Base-by-base conservation (phyloP, 2,888 invertebrate genomes). In the Galeopsomyia nigrocyanea region DNA sequence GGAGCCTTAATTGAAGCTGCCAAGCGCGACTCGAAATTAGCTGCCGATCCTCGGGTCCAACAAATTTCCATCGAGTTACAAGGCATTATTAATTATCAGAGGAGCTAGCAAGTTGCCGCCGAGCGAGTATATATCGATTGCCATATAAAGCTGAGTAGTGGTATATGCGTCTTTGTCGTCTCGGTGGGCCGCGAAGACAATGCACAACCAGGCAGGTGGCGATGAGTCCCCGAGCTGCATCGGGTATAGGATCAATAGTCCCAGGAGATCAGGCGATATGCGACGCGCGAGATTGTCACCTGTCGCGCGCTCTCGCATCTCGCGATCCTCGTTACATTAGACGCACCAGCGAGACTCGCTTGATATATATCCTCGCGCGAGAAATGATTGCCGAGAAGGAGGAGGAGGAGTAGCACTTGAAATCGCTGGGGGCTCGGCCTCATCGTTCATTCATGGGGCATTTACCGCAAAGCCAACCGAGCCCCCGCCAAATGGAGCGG, bases 381-480 rank as follows among this genome's bases (percentile, higher is more conserved):
- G 78, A 76, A 77, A 79, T 78, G 78, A 80, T 80, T 78, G 77
- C 74, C 76, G 76, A 76, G 76, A 70, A 73, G 74, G 73, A 75
- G 79, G 77, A 79, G 78, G 80, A 80, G 83, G 79, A 78, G 77
- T 79, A 81, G 39, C 77, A 82, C 81, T 82, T 81, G 80, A 81
- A 82, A 80, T 80, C 79, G 78, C 75, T 71, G 73, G 71, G 69
- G 75, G 77, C 56, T 21, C 57, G 76, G 81, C 79, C 84, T 86
- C 85, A 85, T 86, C 86, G 84, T 83, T 86, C 85, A 86, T 86
- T 85, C 86, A 86, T 85, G 85, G 85, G 81, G 85, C 85, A 86
- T 85, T 85, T 85, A 83, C 80, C 80, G 82, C 82, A 83, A 83
- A 83, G 81, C 84, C 81, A 77, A 79, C 77, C 78, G 75, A 75